Conservation (phyloP, 2,888 invertebrate species). For the Tyria jacobaeae region DNA sequence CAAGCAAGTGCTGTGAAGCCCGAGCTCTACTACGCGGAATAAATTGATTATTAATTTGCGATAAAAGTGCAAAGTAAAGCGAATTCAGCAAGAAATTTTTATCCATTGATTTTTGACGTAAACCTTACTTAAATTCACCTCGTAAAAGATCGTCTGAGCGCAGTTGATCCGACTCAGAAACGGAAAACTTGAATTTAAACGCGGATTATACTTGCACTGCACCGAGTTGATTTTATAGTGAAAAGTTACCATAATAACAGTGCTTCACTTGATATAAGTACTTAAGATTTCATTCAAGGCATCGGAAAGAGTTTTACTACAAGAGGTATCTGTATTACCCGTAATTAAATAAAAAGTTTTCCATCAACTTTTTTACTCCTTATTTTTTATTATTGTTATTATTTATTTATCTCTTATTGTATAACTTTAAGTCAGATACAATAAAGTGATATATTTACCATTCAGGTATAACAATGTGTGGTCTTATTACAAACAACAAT, state of each 20-base stretch:
- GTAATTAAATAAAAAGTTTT: neutral
- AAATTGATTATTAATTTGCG: neutral
- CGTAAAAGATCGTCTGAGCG: constrained; percentile 22
- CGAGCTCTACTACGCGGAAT: too few species aligned
- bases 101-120: constrained; percentile 35
- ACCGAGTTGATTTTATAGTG: constrained; percentile 16
- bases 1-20: too few species aligned
- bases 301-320: neutral
- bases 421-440: too few species aligned
- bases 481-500: too few species aligned
- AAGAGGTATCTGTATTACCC: neutral
- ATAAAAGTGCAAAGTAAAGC: neutral
- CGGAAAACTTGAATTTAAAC: constrained; percentile 55
- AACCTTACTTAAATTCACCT: constrained; percentile 37
- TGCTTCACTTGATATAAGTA: neutral
- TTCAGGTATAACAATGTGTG: too few species aligned
- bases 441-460: too few species aligned
- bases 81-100: constrained; percentile 23
- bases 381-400: neutral
- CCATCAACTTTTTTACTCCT: neutral
- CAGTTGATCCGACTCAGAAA: constrained; percentile 39
- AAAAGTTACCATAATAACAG: constrained; percentile 11
- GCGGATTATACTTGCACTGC: constrained; percentile 43
- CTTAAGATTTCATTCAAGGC: neutral
- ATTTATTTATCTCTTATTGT: too few species aligned